Evolutionary conservation across 2,797 vertebrate species (phyloP).

Genomic region (Spea hammondii): DNA sequence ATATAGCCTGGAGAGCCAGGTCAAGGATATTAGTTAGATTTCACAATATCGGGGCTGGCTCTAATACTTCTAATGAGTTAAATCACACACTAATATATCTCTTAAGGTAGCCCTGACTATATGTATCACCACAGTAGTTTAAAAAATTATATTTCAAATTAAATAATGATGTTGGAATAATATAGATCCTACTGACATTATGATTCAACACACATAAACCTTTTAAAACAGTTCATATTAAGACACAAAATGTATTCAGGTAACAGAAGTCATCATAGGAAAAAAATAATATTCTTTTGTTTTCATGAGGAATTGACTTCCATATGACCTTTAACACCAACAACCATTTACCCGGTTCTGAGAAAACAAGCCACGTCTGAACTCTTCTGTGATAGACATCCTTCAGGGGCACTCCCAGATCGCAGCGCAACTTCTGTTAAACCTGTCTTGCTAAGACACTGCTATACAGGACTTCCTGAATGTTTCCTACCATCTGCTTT

Average conservation of each 20-base stretch:
- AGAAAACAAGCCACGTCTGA: constrained; percentile 42
- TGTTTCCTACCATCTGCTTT: constrained; percentile 74
- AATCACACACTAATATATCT: too few species aligned
- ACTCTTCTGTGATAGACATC: constrained; percentile 53
- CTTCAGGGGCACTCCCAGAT: constrained; percentile 62
- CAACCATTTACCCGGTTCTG: constrained; percentile 35
- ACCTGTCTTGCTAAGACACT: constrained; percentile 62
- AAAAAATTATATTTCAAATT: too few species aligned
- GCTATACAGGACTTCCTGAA: constrained; percentile 70
- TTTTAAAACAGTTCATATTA: constrained; percentile 21
- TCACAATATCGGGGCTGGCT: too few species aligned
- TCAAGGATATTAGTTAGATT: too few species aligned
- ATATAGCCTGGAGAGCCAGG: too few species aligned
- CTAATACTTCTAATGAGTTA: too few species aligned
- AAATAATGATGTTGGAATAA: too few species aligned
- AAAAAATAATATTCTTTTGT: constrained; percentile 35
- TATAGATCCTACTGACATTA: too few species aligned
- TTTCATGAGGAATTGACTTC: constrained; percentile 28
- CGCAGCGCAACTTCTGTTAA: constrained; percentile 62
- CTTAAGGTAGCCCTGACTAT: too few species aligned
- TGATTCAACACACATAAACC: not conserved
- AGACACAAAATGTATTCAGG: constrained; percentile 13
- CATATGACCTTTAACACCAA: constrained; percentile 35
- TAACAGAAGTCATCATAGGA: constrained; percentile 14
- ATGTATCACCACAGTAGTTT: too few species aligned